phyloP scores from a whole-genome alignment of 2,888 invertebrate genomes.

The Anorthoa munda region DNA sequence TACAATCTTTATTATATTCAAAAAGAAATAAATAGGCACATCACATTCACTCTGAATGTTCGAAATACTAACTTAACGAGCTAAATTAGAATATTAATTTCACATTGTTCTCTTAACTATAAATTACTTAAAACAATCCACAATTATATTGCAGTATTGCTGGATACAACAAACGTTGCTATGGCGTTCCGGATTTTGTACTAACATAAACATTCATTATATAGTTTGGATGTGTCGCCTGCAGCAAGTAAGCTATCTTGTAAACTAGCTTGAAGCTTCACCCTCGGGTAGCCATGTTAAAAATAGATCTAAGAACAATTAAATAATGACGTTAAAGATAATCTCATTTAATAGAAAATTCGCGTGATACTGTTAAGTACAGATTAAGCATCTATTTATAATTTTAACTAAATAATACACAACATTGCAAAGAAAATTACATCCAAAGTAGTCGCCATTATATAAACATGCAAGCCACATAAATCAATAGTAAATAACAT shows the following conservation, averaged over 20 bases:
- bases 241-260: conserved; percentile 32
- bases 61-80: conserved; percentile 80
- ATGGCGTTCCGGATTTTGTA: conserved; percentile 87
- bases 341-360: conserved; percentile 65
- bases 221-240: conserved; percentile 44
- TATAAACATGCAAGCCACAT: conserved; percentile 71
- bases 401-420: conserved; percentile 64
- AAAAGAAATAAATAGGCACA: conserved; percentile 90
- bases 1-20: conserved; percentile 84
- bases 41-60: conserved; percentile 86
- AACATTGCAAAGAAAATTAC: conserved; percentile 70
- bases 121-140: conserved; percentile 80
- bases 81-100: conserved; percentile 81
- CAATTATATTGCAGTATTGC: conserved; percentile 87
- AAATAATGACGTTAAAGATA: conserved; percentile 58
- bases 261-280: conserved; percentile 23
- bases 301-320: conserved; percentile 56
- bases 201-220: conserved; percentile 74
- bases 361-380: conserved; percentile 74
- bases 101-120: conserved; percentile 78
- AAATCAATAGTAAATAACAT: conserved; percentile 65
- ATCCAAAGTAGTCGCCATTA: conserved; percentile 65
- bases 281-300: conserved; percentile 40
- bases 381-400: conserved; percentile 63
- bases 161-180: conserved; percentile 78